Percentiles rank a stretch among this genome's conserved stretches.
Evolutionary conservation across 2,888 invertebrate species (phyloP).

Genomic region (Bombylius discolor): DNA sequence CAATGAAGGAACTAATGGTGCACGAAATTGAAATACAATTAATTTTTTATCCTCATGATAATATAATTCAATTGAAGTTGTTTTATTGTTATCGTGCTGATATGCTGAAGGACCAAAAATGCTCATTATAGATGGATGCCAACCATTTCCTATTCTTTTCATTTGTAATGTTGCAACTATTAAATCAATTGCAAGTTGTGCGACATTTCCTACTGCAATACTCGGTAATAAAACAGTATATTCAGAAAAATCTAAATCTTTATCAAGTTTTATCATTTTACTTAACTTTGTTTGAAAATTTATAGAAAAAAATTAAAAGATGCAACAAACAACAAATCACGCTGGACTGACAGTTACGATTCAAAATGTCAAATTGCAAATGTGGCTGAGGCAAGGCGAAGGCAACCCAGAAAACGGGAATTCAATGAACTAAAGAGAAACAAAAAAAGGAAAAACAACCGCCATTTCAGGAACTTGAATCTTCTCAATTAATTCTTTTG

Average conservation of each 20-base stretch:
- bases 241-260: constrained; percentile 39
- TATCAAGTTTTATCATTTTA: constrained; percentile 6
- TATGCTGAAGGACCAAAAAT: constrained; percentile 71
- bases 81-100: constrained; percentile 40
- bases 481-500: too few relatives aligned
- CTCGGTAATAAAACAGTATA: constrained; percentile 61
- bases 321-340: too few relatives aligned
- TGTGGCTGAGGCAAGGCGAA: too few relatives aligned
- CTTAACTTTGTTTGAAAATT: too few relatives aligned
- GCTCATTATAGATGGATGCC: constrained; percentile 63
- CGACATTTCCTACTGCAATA: constrained; percentile 86
- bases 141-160: constrained; percentile 54
- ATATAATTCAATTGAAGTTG: constrained; percentile 58
- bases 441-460: too few relatives aligned
- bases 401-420: too few relatives aligned
- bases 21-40: constrained; percentile 61
- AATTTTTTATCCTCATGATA: constrained; percentile 45
- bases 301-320: too few relatives aligned
- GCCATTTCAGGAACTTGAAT: too few relatives aligned
- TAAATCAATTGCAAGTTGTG: constrained; percentile 73
- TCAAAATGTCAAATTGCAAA: too few relatives aligned
- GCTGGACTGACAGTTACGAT: too few relatives aligned
- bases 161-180: constrained; percentile 60
- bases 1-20: constrained; percentile 55
- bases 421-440: too few relatives aligned